Conservation (phyloP, 1,140 invertebrate genomes). For the Ostrea edulis region DNA sequence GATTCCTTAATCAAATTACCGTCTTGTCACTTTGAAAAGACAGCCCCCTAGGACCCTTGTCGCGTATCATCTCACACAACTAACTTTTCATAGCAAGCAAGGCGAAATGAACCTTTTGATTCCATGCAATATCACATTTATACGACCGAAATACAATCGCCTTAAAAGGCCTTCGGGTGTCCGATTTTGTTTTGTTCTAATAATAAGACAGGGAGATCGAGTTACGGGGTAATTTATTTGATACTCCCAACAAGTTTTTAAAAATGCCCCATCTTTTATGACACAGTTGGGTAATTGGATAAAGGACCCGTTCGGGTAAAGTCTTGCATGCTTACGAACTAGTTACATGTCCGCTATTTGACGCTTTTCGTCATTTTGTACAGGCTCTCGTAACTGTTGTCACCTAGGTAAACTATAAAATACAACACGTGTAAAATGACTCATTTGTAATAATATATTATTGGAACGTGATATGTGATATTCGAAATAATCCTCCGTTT, state of each 20-base stretch:
- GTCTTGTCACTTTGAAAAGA: conserved; percentile 17
- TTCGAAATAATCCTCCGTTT: background rate
- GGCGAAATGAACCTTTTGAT: conserved; percentile 28
- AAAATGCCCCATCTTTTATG: conserved; percentile 20
- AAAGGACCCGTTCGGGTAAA: background rate
- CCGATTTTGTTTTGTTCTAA: conserved; percentile 32
- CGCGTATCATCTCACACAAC: conserved; percentile 21
- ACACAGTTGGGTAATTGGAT: background rate
- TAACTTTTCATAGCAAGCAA: conserved; percentile 33
- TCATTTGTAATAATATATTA: conserved; percentile 1
- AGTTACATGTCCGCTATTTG: background rate
- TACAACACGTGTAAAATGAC: background rate
- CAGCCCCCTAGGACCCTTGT: conserved; percentile 17
- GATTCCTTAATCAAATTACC: conserved; percentile 37
- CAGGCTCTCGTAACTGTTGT: background rate
- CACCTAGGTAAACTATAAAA: background rate
- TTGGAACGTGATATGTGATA: conserved; percentile 8
- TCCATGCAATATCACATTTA: background rate
- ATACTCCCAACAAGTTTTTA: conserved; percentile 5
- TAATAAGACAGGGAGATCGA: background rate
- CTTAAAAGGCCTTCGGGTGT: conserved; percentile 24
- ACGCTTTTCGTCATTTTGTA: background rate
- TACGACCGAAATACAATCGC: background rate
- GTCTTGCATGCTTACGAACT: background rate
- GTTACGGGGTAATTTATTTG: conserved; percentile 24